Evolutionary conservation across 2,113 vertebrate species (phyloP).

Genomic region (Ondatra zibethicus): DNA sequence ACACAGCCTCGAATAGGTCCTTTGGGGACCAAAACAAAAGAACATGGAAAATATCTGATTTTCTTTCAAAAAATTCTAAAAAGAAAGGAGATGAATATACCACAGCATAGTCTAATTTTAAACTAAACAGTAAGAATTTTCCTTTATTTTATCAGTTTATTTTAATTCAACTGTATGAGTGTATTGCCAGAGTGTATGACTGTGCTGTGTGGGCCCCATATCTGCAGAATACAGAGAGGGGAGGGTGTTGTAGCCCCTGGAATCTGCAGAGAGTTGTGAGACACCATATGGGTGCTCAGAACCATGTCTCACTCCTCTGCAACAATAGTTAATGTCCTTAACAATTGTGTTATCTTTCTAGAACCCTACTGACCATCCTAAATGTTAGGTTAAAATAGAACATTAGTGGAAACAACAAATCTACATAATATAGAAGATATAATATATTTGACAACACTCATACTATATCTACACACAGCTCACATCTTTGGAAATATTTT

Average conservation of each 20-base stretch:
- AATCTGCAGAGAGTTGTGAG: not conserved
- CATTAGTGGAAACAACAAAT: not conserved
- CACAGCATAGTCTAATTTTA: not conserved
- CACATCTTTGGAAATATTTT: not conserved
- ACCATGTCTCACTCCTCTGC: rapidly evolving
- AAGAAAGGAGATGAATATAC: too few species aligned
- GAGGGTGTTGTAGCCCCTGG: not conserved
- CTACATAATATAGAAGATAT: not conserved
- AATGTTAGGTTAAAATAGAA: not conserved
- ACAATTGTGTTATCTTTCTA: not conserved
- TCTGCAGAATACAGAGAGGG: not conserved
- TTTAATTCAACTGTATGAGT: not conserved
- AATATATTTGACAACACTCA: not conserved
- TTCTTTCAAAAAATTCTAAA: not conserved
- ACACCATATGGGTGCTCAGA: too few species aligned
- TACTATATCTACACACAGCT: rapidly evolving
- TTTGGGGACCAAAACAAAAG: too few species aligned
- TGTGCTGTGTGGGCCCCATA: not conserved
- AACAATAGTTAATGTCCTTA: not conserved
- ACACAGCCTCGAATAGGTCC: too few species aligned
- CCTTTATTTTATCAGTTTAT: not conserved
- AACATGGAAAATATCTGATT: not conserved
- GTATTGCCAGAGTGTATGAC: too few species aligned
- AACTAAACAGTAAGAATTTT: not conserved
- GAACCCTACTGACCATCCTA: not conserved